Conservation (phyloP, 35 echinoderm and acorn worm genomes). For the Eucidaris tribuloides region DNA sequence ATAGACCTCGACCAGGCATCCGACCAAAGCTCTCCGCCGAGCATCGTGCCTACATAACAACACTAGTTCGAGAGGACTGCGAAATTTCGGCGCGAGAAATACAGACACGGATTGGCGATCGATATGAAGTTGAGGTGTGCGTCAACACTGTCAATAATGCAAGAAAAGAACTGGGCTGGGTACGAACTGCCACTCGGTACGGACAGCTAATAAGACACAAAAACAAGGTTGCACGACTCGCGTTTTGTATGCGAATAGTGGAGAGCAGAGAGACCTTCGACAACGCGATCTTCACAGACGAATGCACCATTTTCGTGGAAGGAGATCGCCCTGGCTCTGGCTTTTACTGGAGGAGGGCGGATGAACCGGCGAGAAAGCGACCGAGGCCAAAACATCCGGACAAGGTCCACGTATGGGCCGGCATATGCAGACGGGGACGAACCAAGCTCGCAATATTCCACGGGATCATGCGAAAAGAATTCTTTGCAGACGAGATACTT, state of each 20-base stretch:
- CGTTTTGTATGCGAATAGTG: not conserved
- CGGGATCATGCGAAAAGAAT: conserved; percentile 43
- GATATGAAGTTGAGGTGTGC: too few relatives aligned
- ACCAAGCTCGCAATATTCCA: conserved; percentile 14
- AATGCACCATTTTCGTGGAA: conserved; percentile 35
- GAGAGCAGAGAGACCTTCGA: conserved; percentile 32
- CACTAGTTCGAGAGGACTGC: too few relatives aligned
- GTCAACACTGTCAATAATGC: too few relatives aligned
- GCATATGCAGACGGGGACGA: not conserved
- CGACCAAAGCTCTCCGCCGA: too few relatives aligned
- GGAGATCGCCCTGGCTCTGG: not conserved
- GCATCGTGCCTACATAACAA: too few relatives aligned
- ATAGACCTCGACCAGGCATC: too few relatives aligned
- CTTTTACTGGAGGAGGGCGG: not conserved
- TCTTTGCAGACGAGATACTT: conserved; percentile 37
- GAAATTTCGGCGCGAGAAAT: too few relatives aligned
- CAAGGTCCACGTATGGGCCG: conserved; percentile 49
- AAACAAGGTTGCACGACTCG: not conserved
- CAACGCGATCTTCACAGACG: conserved; percentile 49
- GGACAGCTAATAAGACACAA: too few relatives aligned
- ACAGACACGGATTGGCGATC: too few relatives aligned
- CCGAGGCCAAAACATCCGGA: conserved; percentile 3
- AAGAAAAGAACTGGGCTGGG: too few relatives aligned
- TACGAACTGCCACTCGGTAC: too few relatives aligned
- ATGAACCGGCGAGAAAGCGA: not conserved